Evolutionary conservation across 1,140 invertebrate species (phyloP).

Genomic region (Bathynomus jamesi): DNA sequence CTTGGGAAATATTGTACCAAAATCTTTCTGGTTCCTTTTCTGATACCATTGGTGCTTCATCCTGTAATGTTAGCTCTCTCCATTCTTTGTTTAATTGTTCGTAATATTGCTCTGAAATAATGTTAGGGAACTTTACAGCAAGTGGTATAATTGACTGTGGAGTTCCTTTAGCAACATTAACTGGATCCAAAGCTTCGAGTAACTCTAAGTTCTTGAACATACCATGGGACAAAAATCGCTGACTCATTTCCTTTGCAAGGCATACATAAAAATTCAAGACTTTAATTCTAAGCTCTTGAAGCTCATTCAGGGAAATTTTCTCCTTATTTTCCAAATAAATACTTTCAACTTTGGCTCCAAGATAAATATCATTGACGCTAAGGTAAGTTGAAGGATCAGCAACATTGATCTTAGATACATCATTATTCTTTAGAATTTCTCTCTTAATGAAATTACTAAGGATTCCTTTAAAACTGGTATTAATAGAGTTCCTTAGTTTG

Average conservation of each 20-base stretch:
- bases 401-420: constrained; percentile 6
- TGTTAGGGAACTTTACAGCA: constrained; percentile 5
- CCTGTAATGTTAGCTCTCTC: constrained; percentile 7
- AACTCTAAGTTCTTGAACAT: constrained; percentile 14
- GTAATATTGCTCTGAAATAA: constrained; percentile 3
- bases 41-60: not conserved
- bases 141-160: constrained; percentile 1
- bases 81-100: constrained; percentile 1
- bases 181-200: constrained; percentile 8
- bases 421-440: constrained; percentile 6
- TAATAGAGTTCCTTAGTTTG: constrained; percentile 10
- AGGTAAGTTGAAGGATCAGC: constrained; percentile 17
- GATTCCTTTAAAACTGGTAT: constrained; percentile 11
- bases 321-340: constrained; percentile 13
- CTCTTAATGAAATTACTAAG: too few species aligned
- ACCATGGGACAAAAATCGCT: constrained; percentile 13
- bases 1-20: too few species aligned
- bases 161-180: constrained; percentile 1
- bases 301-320: constrained; percentile 11
- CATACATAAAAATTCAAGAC: constrained; percentile 18
- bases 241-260: constrained; percentile 19
- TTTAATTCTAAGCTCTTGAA: constrained; percentile 15
- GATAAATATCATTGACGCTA: constrained; percentile 8
- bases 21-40: constrained; percentile 5
- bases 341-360: constrained; percentile 23